Evolutionary conservation across 2,113 vertebrate genomes (phyloP).

Genomic region (Larimichthys crocea): DNA sequence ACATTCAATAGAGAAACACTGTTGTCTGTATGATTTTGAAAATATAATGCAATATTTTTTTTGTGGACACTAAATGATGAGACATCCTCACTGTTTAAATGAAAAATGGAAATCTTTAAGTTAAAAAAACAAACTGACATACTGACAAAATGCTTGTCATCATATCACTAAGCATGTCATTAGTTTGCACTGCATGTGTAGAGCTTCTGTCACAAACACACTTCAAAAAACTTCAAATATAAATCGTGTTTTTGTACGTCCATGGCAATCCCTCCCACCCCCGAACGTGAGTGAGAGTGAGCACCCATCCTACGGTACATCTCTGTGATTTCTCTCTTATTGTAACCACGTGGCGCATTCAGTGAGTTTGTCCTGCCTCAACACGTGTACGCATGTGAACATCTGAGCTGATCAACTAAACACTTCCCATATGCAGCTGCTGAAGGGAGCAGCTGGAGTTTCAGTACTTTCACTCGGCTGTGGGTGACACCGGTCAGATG

Average conservation of each 20-base stretch:
- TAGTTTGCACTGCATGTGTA: background rate
- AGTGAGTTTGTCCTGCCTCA: conserved; percentile 30
- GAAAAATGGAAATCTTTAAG: background rate
- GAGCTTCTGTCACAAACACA: background rate
- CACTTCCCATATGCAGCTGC: background rate
- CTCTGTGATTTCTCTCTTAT: conserved; percentile 38
- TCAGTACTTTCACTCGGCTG: conserved; percentile 4
- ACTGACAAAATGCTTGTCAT: background rate
- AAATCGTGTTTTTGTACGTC: background rate
- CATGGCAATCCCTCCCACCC: background rate
- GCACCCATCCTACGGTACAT: conserved; percentile 2
- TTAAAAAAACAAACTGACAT: background rate
- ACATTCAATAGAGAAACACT: background rate
- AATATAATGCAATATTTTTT: background rate
- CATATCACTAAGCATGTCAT: too few species aligned
- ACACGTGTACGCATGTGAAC: conserved; percentile 43
- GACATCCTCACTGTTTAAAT: background rate
- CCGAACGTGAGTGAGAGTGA: conserved; percentile 9
- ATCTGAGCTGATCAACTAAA: conserved; percentile 33
- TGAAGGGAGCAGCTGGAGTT: conserved; percentile 46
- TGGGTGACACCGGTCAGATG: conserved; percentile 13
- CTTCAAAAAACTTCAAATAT: conserved; percentile 6
- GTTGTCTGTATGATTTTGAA: background rate
- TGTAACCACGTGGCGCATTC: conserved; percentile 63
- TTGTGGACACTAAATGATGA: background rate